phyloP scores from a whole-genome alignment of 2,113 vertebrate genomes.

The Epinephelus cyanopodus region DNA sequence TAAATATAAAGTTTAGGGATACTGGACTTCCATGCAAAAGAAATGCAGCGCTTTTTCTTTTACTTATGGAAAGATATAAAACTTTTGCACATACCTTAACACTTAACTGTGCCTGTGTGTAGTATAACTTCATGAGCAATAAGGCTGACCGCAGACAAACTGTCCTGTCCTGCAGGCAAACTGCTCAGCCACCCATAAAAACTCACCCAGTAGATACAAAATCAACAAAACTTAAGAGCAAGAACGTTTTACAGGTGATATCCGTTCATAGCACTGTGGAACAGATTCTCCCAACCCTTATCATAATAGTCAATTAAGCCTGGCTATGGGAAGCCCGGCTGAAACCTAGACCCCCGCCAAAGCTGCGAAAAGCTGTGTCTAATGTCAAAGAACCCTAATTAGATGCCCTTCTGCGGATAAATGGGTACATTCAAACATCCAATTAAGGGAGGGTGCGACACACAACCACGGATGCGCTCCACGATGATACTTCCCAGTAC shows the following conservation, averaged over 20 bases:
- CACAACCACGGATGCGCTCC: conserved; percentile 56
- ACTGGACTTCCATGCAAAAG: not conserved
- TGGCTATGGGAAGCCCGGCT: conserved; percentile 59
- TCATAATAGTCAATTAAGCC: conserved; percentile 81
- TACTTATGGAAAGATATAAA: not conserved
- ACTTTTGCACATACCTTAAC: not conserved
- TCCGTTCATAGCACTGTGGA: conserved; percentile 41
- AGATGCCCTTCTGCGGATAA: conserved; percentile 75
- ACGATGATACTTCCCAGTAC: conserved; percentile 37
- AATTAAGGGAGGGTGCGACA: conserved; percentile 75
- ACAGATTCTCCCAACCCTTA: conserved; percentile 48
- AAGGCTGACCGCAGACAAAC: conserved; percentile 18
- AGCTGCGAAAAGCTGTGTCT: conserved; percentile 56
- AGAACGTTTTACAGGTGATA: conserved; percentile 45
- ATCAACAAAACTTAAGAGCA: conserved; percentile 33
- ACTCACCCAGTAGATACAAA: conserved; percentile 2
- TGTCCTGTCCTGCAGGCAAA: not conserved
- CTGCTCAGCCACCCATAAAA: conserved; percentile 27
- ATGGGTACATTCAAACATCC: conserved; percentile 80
- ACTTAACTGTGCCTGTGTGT: not conserved
- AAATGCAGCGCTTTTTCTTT: not conserved
- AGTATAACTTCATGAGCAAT: not conserved
- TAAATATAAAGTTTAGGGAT: not conserved
- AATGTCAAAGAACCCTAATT: conserved; percentile 81
- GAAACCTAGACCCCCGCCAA: conserved; percentile 60